Evolutionary conservation across 2,113 vertebrate species (phyloP).

Genomic region (Amphiprion ocellaris): DNA sequence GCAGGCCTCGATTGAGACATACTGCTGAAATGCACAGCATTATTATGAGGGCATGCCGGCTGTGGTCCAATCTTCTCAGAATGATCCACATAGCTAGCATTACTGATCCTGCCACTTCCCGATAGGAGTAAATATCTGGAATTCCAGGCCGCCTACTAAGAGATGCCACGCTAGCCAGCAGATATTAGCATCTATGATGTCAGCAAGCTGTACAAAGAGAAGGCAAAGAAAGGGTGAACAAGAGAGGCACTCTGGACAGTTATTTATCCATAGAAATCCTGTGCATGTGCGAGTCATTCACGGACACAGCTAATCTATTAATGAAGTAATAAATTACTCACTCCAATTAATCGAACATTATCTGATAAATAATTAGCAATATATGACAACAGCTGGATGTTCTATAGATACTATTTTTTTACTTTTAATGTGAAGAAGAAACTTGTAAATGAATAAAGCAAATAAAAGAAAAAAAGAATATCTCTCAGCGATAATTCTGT

Average conservation of each 20-base stretch:
- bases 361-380: neutral
- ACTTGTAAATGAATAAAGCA: neutral
- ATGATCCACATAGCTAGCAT: slow-evolving; percentile 88
- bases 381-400: slow-evolving; percentile 1
- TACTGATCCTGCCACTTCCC: slow-evolving; percentile 75
- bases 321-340: slow-evolving; percentile 23
- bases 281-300: slow-evolving; percentile 24
- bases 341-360: neutral
- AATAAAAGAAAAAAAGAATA: neutral
- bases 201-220: slow-evolving; percentile 61
- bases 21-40: slow-evolving; percentile 79
- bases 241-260: slow-evolving; percentile 54
- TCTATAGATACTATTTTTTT: slow-evolving; percentile 1
- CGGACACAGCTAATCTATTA: slow-evolving; percentile 35
- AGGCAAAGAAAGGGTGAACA: slow-evolving; percentile 50
- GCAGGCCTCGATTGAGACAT: slow-evolving; percentile 81
- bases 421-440: neutral
- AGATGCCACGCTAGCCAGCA: slow-evolving; percentile 77
- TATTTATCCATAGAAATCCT: slow-evolving; percentile 58
- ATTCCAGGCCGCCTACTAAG: slow-evolving; percentile 83
- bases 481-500: slow-evolving; percentile 4
- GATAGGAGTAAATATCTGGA: slow-evolving; percentile 81
- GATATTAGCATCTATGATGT: slow-evolving; percentile 80
- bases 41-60: slow-evolving; percentile 78
- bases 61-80: slow-evolving; percentile 77